Conservation (phyloP, 2,113 vertebrate genomes). For the Furnarius figulus region DNA sequence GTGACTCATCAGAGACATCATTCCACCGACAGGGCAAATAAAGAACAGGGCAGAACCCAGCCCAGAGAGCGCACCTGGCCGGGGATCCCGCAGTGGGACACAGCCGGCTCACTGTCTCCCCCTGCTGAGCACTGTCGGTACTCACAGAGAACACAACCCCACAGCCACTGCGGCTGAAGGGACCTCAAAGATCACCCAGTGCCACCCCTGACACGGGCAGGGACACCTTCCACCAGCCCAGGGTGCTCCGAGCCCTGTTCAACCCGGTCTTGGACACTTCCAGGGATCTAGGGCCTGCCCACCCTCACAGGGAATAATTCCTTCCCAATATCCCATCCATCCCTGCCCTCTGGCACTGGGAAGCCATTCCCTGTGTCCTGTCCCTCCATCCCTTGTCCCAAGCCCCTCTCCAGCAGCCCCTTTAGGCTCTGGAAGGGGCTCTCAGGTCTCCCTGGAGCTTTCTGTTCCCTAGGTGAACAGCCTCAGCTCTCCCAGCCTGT, state of each 20-base stretch:
- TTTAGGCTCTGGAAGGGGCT: background rate
- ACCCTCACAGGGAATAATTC: rapidly evolving
- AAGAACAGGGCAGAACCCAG: background rate
- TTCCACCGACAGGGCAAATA: background rate
- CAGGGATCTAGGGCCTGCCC: background rate
- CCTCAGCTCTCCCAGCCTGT: background rate
- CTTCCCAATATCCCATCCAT: background rate
- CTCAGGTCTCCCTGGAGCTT: too few relatives aligned
- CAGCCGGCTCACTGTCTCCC: background rate
- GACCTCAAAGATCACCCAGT: background rate
- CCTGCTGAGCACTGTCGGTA: background rate
- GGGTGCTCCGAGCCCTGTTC: rapidly evolving
- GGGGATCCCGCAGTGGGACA: rapidly evolving
- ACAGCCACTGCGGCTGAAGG: background rate
- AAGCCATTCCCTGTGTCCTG: background rate
- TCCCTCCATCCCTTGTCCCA: background rate
- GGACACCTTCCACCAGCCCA: background rate
- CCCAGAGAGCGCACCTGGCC: background rate
- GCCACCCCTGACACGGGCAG: background rate
- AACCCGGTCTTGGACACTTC: background rate
- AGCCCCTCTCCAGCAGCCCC: background rate
- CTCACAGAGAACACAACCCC: too few relatives aligned
- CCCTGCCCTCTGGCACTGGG: too few relatives aligned
- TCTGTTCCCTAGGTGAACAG: background rate
- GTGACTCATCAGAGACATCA: background rate